A percentile compares a stretch with the other conserved stretches of the same genome.
Conservation (phyloP, 2,113 vertebrate species). For the Lutjanus erythropterus region DNA sequence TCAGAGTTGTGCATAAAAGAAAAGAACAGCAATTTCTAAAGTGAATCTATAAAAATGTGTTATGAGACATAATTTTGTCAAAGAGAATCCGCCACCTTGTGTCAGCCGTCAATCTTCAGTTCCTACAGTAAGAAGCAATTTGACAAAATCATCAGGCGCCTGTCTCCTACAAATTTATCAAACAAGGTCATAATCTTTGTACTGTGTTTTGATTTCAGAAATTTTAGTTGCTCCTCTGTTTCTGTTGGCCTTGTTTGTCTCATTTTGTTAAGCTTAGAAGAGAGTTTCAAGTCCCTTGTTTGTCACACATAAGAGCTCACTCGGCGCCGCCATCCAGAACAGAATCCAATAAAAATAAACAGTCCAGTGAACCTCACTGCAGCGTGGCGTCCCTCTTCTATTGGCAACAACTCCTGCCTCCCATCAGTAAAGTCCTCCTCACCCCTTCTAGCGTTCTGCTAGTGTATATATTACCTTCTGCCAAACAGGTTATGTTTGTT, state of each 20-base stretch:
- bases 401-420: slow-evolving; percentile 5
- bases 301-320: slow-evolving; percentile 25
- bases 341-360: slow-evolving; percentile 56
- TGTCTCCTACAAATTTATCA: background rate
- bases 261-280: slow-evolving; percentile 6
- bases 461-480: background rate
- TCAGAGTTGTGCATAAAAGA: background rate
- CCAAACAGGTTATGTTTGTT: background rate
- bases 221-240: slow-evolving; percentile 12
- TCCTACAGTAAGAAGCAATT: background rate
- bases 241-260: slow-evolving; percentile 9
- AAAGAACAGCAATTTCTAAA: background rate
- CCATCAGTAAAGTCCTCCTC: slow-evolving; percentile 7
- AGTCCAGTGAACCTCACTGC: slow-evolving; percentile 36
- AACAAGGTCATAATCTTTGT: background rate
- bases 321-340: slow-evolving; percentile 35
- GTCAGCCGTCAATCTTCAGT: background rate
- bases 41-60: background rate
- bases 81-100: too few species aligned
- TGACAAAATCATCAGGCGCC: background rate
- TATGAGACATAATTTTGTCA: background rate
- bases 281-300: slow-evolving; percentile 43
- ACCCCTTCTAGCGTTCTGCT: background rate
- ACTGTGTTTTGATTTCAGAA: background rate
- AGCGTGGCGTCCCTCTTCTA: slow-evolving; percentile 26